These are phyloP conservation scores for Oreochromis niloticus DNA, from an alignment of 2,113 vertebrate genomes.

Conservation along the genomic window DNA sequence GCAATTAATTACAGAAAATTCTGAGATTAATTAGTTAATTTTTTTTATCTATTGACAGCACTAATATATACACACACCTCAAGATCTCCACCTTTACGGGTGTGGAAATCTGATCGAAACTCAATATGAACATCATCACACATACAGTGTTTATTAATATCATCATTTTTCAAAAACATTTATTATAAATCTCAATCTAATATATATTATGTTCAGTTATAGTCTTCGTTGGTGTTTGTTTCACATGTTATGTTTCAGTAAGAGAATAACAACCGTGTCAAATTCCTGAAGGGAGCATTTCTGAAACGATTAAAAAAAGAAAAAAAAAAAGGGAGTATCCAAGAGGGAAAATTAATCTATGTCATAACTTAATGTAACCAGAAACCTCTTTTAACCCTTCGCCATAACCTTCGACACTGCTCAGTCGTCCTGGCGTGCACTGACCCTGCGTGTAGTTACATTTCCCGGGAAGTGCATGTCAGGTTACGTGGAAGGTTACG, in stretches of 20 bases:
- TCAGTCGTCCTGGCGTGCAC: background rate
- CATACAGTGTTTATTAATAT: no score
- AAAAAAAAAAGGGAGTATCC: background rate
- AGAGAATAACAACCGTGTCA: background rate
- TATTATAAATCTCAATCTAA: no score
- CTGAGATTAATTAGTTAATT: no score
- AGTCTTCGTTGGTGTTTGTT: background rate
- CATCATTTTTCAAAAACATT: no score
- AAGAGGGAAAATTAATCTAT: background rate
- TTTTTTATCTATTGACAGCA: no score
- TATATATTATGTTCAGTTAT: background rate
- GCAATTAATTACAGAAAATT: no score
- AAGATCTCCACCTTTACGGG: no score
- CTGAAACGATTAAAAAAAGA: background rate
- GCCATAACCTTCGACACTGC: background rate
- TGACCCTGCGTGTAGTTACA: background rate
- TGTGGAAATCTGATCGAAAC: no score
- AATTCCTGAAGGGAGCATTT: background rate
- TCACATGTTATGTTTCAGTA: background rate
- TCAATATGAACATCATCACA: no score
- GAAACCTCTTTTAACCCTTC: background rate
- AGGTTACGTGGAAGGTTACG: background rate
- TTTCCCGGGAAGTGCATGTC: background rate
- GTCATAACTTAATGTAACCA: background rate
- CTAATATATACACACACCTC: no score